Base-by-base conservation (phyloP, 2,797 vertebrate genomes). In the Lates japonicus region DNA sequence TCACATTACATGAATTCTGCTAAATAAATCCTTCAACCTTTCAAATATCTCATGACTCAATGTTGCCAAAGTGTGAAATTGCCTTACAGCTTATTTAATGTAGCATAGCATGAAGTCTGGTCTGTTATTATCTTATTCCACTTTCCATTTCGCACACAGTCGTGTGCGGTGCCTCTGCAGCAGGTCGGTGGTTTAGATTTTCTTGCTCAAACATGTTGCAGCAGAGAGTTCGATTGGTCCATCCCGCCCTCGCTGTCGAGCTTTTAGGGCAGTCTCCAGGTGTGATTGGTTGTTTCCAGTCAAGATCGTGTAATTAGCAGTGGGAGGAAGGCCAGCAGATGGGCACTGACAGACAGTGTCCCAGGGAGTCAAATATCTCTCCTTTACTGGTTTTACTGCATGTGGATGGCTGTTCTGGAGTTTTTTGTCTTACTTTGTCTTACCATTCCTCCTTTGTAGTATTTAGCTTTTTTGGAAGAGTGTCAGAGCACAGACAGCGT, bases 111-210 rank as follows among this genome's bases (percentile, higher is more conserved):
- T 7, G 0, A 51, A 49, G 41, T 49, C 66, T 78, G 76, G 60
- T 73, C 70, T 88, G 85, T 91, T 64, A 87, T 89, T 86, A 91
- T 88, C 59, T 87, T 64, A 77, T 89, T 86, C 81, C 88, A 88
- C 85, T 90, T 93, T 91, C 81, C 80, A 66, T 87, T 82, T 88
- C 63, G 9, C 71, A 41, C 71, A 41, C 39, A 72, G 76, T 61
- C 52, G 8, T 6, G 42, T 61, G 65, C 5, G 3, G 51, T 17
- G 80, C 59, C 48, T 72, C 42, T 49, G 60, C 74, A 41, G 84
- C 81, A 60, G 74, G 22, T 70, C 37, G 37, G 57, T 37, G 78
- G 82, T 37, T 78, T 29, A 29, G 62, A 51, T 17, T 29, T 22
- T 85, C 88, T 33, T 90, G 90, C 81, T 90, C 41, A 0, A 70